These are phyloP conservation scores for Chrysoperla carnea DNA, from an alignment of 1,140 invertebrate species.

Conservation along the genomic window DNA sequence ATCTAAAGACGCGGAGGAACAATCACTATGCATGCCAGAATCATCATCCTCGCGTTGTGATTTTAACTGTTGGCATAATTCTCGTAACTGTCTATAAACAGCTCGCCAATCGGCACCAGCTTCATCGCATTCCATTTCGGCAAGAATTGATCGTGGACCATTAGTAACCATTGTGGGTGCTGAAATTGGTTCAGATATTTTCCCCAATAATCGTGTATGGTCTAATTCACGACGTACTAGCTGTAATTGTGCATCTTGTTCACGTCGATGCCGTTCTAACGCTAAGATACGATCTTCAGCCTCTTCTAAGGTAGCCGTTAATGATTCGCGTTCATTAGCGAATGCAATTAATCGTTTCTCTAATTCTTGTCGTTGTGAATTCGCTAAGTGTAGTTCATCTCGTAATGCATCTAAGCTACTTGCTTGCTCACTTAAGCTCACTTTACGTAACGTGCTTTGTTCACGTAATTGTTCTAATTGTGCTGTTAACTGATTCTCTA, in stretches of 20 bases:
- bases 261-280: constrained; percentile 66
- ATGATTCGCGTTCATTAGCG: constrained; percentile 57
- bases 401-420: constrained; percentile 73
- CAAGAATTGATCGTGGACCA: constrained; percentile 38
- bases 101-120: constrained; percentile 38
- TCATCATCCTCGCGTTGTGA: constrained; percentile 50
- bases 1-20: constrained; percentile 26
- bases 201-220: constrained; percentile 36
- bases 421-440: constrained; percentile 56
- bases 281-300: constrained; percentile 71
- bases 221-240: constrained; percentile 39
- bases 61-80: constrained; percentile 47
- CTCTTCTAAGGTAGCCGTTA: constrained; percentile 67
- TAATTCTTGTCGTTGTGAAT: constrained; percentile 67
- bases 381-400: constrained; percentile 71
- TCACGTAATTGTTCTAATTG: constrained; percentile 69
- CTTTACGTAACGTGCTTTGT: constrained; percentile 61
- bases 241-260: constrained; percentile 47
- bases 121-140: constrained; percentile 56
- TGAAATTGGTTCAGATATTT: constrained; percentile 31
- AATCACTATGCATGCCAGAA: constrained; percentile 35
- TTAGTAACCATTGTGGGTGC: constrained; percentile 10
- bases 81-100: constrained; percentile 45
- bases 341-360: constrained; percentile 58
- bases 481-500: constrained; percentile 59